Base-by-base conservation (phyloP, 2,113 vertebrate species). In the Onychostruthus taczanowskii region DNA sequence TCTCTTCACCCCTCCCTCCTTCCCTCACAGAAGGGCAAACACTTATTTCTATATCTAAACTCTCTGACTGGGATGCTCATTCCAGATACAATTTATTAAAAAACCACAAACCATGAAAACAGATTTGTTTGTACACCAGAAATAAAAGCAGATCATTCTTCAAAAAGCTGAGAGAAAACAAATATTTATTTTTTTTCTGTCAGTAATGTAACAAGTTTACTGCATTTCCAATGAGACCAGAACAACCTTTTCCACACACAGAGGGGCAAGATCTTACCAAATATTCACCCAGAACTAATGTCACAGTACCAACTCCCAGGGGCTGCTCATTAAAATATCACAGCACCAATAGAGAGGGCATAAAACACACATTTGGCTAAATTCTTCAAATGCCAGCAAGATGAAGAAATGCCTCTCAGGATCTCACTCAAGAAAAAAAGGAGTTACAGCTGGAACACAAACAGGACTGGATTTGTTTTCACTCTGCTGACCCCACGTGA, bases 261-360 rank as follows among this genome's bases (percentile, higher is more conserved):
- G 52, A 77, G 30, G 69, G 74, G 33, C n/a, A 84, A 53, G 26
- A 59, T 33, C 52, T 84, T 22, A 55, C 28, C 15, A 68, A 84
- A n/a, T 5, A 26, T 13, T 90, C 59, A 47, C 73, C 83, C 59
- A 90, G 52, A 93, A 78, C 35, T 86, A 50, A 87, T 78, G 88
- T 21, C 61, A 84, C 69, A 84, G 68, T 15, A n/a, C 66, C 67
- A 81, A 27, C 33, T 72, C 86, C 91, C 87, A 68, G 55, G 23
- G 63, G 68, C 61, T 80, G n/a, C 50, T 58, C 75, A 77, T 79
- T 85, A 84, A 90, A 96, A 90, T 84, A 72, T 26, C 86, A 76
- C 0, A 68, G 21, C 19, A 28, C 33, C 24, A 28, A 76, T 4
- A 79, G 47, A 72, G 19, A 35, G 11, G 69, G 27, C 61, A 89